Evolutionary conservation across 1,140 invertebrate species (phyloP), one percentile per base, ranked within the genome.

Genomic region (Heliothis virescens): DNA sequence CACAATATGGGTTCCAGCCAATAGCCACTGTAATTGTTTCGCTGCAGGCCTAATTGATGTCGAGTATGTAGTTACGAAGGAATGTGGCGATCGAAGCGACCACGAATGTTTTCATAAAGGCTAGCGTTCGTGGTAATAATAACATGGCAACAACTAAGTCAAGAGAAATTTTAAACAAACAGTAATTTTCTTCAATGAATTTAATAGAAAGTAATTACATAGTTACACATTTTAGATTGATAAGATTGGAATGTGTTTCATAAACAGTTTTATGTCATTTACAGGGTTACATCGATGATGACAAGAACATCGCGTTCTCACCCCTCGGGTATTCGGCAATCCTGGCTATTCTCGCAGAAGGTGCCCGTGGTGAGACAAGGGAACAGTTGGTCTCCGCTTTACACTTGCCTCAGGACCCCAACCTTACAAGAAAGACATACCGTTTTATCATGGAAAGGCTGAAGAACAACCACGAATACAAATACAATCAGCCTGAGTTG

Each of bases 261-360:
- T 26, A 10, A 0, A 21, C 0, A 21, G 12, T 59, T 62, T 65
- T 80, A 71, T 83, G 72, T 69, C 53, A 63, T 72, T 93, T 95
- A 82, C 86, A 95, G 95, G 93, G 94, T 21, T 95, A 95, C 81
- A 95, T 95, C 5, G 95, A 96, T 59, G 95, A 96, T 82, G 91
- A 95, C 26, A 95, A 93, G 52, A 96, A 96, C 71, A 94, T 96
- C 79, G 96, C 96, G n/a, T 96, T 96, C 76, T 96, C 96, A 1
- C 96, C 96, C 0, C 86, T 96, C 34, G 96, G 96, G 0, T 96
- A 96, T 72, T 95, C 95, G 9, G 92, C 95, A 4, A 96, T 96
- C 65, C 85, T 96, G 29, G 96, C 95, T 0, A 95, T 96, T 16
- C 83, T 96, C 16, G 95, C 96, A 0, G 96, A 96, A 90, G 96